Evolutionary conservation across 1,140 invertebrate genomes (phyloP).

Genomic region (Heterodera carotae): DNA sequence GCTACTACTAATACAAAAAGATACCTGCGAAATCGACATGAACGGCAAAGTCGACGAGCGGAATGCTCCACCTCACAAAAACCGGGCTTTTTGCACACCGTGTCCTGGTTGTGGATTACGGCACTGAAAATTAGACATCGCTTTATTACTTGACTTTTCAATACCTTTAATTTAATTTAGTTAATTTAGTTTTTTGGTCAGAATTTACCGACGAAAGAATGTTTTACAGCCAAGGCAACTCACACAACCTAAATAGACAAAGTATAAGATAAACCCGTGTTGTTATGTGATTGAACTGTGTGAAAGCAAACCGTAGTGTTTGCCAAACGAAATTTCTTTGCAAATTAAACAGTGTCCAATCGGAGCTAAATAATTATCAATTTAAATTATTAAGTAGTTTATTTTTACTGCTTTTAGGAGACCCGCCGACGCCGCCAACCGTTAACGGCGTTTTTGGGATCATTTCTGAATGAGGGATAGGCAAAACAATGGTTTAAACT

Average conservation of each 20-base stretch:
- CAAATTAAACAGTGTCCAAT: constrained; percentile 81
- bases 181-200: too few relatives aligned
- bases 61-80: constrained; percentile 93
- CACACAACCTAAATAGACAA: constrained; percentile 26
- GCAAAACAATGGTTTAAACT: neutral
- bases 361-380: constrained; percentile 32
- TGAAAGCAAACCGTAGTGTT: constrained; percentile 88
- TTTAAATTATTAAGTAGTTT: constrained; percentile 18
- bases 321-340: constrained; percentile 90
- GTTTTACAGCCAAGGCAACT: constrained; percentile 82
- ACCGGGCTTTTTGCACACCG: constrained; percentile 66
- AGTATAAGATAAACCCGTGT: constrained; percentile 1
- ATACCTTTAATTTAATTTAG: too few relatives aligned
- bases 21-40: constrained; percentile 20
- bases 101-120: constrained; percentile 53
- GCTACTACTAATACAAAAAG: neutral
- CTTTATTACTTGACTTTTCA: too few relatives aligned
- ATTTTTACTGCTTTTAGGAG: neutral
- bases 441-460: neutral
- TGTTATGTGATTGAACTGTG: neutral
- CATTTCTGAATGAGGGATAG: neutral
- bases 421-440: too few relatives aligned
- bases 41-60: constrained; percentile 69
- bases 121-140: too few relatives aligned
- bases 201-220: constrained; percentile 46